A percentile compares a stretch with the other conserved stretches of the same genome.
Conservation (phyloP, 2,113 vertebrate species). For the Euleptes europaea region DNA sequence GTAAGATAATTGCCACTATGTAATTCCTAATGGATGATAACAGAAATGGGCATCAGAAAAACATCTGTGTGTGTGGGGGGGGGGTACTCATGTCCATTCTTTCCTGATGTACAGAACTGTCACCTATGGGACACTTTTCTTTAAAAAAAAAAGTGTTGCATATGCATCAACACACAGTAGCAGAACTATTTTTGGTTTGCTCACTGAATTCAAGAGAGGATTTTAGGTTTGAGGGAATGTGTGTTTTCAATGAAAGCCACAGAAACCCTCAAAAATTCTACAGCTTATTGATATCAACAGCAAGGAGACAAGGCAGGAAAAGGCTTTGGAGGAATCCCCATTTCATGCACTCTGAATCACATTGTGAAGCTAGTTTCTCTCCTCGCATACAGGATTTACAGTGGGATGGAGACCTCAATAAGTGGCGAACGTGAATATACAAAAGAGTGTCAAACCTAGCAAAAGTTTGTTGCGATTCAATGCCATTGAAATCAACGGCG, state of each 20-base stretch:
- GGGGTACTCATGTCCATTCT: background rate
- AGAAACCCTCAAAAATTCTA: background rate
- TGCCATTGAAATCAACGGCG: background rate
- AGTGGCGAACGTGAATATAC: background rate
- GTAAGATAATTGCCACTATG: slow-evolving; percentile 22
- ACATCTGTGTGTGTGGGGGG: background rate
- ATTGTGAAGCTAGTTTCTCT: background rate
- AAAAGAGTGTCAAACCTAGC: background rate
- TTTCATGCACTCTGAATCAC: background rate
- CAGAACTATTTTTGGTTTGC: no score
- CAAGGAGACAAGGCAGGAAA: background rate
- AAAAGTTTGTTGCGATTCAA: background rate
- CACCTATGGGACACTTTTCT: background rate
- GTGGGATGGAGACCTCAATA: background rate
- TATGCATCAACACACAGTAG: background rate
- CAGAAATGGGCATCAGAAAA: background rate
- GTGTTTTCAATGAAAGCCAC: background rate
- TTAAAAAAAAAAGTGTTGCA: background rate
- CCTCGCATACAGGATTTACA: background rate
- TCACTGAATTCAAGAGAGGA: background rate
- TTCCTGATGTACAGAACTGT: background rate
- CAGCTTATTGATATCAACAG: background rate
- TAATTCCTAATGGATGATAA: slow-evolving; percentile 16
- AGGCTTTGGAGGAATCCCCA: background rate
- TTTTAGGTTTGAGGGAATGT: background rate